These are phyloP conservation scores for Astur gentilis DNA, from an alignment of 2,113 vertebrate species.

Conservation along the genomic window DNA sequence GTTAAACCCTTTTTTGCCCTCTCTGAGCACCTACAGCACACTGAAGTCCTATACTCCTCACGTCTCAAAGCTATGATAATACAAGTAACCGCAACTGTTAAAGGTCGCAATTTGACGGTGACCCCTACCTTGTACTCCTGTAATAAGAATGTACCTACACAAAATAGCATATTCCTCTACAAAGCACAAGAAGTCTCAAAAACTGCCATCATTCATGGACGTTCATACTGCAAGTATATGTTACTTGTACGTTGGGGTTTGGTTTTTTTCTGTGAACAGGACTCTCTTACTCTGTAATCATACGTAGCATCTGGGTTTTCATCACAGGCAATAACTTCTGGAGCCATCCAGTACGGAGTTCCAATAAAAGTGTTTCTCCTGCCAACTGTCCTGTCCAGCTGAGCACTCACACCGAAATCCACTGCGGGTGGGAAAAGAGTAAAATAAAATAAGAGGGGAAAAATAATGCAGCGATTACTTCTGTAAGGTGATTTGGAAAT, in stretches of 20 bases:
- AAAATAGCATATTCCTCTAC: neutral
- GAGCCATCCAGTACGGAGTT: conserved; percentile 98
- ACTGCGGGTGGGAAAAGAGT: conserved; percentile 73
- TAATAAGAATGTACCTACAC: neutral
- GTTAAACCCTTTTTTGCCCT: neutral
- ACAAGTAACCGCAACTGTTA: neutral
- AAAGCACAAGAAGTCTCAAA: neutral
- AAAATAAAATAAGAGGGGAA: neutral
- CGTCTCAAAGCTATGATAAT: neutral
- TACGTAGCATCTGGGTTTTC: conserved; percentile 99
- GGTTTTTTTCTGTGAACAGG: neutral
- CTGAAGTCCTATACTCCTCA: neutral
- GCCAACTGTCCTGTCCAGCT: conserved; percentile 95
- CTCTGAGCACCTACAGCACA: neutral
- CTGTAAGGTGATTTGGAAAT: neutral
- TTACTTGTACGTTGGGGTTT: neutral
- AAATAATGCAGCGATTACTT: neutral
- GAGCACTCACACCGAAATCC: conserved; percentile 97
- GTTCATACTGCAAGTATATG: neutral
- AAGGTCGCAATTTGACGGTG: neutral
- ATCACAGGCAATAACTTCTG: conserved; percentile 97
- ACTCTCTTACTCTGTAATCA: conserved; percentile 89
- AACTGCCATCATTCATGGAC: fast-evolving
- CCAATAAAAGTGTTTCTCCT: conserved; percentile 98
- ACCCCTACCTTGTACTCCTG: neutral